Evolutionary conservation across 2,888 invertebrate species (phyloP), one percentile per base, ranked within the genome.

Genomic region (Hirtodrosophila histrioides): DNA sequence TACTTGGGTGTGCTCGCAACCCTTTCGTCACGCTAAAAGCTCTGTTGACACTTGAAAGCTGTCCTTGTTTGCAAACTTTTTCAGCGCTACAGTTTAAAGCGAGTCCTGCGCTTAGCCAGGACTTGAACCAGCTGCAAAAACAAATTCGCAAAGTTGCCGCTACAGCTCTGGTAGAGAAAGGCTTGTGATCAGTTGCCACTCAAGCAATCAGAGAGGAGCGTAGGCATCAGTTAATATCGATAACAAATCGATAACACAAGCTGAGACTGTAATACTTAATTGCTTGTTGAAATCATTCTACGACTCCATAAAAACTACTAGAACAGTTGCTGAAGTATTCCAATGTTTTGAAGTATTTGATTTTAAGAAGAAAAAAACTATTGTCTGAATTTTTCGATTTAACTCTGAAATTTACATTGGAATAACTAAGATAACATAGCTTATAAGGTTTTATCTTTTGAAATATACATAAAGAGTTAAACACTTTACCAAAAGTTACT

Each of bases 11-110:
- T 55, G 41, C 24, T 6, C 29, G n/a, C 76, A 76, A 78, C 79
- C 75, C 75, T 78, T 75, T 74, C n/a, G 33, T 31, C 36, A n/a
- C 10, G 12, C 41, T 6, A 50, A 75, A 78, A 77, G 58, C 63
- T 58, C 45, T 54, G 60, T 67, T 71, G 71, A 62, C 60, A 68
- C 77, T 65, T 50, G 62, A 88, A 85, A 85, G 84, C 88, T 88
- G 68, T 45, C 67, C 48, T 41, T 66, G 60, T 50, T 63, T 69
- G 80, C 75, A 73, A 82, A 82, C 85, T 82, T 79, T 78, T 57
- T 44, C 12, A n/a, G 36, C 51, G 40, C 24, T 41, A 1, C 1
- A 6, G 2, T 17, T 17, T 17, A 27, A 27, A 27, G 44, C 37
- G 39, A 36, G 50, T 9, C 43, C 39, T 29, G 50, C 7, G 37